These are phyloP conservation scores for Vanessa tameamea DNA, from an alignment of 1,140 invertebrate species.

Conservation along the genomic window DNA sequence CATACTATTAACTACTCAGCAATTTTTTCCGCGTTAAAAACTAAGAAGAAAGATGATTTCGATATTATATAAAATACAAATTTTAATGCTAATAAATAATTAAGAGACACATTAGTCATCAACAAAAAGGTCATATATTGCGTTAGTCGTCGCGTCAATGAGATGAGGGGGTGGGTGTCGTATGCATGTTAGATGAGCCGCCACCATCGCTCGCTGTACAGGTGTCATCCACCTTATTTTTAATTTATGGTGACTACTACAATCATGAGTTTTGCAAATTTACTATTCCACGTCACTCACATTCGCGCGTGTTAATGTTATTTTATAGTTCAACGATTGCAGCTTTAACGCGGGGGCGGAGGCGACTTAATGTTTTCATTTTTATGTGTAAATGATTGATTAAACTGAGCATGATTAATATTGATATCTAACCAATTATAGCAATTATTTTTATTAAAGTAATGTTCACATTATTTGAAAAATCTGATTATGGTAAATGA, in stretches of 20 bases:
- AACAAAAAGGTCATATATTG: constrained; percentile 5
- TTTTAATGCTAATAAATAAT: not conserved
- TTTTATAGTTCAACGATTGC: not conserved
- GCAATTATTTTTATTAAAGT: not conserved
- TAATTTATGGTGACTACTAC: constrained; percentile 54
- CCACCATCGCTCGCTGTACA: constrained; percentile 41
- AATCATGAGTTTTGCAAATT: constrained; percentile 32
- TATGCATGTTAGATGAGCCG: constrained; percentile 63
- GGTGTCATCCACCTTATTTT: constrained; percentile 63
- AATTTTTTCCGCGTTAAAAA: no score
- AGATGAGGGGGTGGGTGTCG: constrained; percentile 30
- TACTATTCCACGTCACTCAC: not conserved
- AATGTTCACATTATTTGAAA: no score
- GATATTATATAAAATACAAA: not conserved
- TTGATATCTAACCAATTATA: not conserved
- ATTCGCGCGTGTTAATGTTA: not conserved
- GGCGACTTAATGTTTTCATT: no score
- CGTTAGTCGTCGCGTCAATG: constrained; percentile 16
- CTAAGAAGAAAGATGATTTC: no score
- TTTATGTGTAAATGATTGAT: no score
- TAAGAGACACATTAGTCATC: constrained; percentile 1
- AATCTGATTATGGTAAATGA: no score
- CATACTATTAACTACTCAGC: no score
- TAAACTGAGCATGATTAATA: not conserved
- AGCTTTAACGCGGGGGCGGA: no score